phyloP scores from a whole-genome alignment of 2,888 invertebrate species.

The Catocala sponsa region DNA sequence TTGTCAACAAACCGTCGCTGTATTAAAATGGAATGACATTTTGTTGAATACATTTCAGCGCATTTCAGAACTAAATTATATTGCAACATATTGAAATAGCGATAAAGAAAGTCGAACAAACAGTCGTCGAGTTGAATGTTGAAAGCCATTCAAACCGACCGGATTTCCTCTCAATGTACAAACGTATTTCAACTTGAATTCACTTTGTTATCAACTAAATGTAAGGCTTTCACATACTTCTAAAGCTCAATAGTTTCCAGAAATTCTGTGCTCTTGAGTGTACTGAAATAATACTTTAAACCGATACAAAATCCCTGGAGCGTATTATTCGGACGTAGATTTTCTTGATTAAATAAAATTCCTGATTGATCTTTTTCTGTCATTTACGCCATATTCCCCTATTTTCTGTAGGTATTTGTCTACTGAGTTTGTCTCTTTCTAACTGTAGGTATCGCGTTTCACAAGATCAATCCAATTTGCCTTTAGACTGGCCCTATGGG shows the following conservation, averaged over 20 bases:
- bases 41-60: constrained; percentile 11
- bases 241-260: constrained; percentile 32
- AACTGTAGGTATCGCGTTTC: too few species aligned
- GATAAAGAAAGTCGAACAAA: constrained; percentile 50
- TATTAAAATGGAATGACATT: constrained; percentile 1
- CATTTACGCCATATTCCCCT: too few species aligned
- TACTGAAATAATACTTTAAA: neutral
- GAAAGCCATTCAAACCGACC: constrained; percentile 60
- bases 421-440: too few species aligned
- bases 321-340: too few species aligned
- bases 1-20: neutral
- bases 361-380: too few species aligned
- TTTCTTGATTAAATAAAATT: too few species aligned
- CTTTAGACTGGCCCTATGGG: too few species aligned
- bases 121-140: constrained; percentile 45
- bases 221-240: constrained; percentile 35
- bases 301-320: too few species aligned
- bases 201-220: constrained; percentile 57
- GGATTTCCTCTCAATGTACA: constrained; percentile 58
- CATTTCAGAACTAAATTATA: constrained; percentile 28
- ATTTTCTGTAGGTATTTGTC: too few species aligned
- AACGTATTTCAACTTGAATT: constrained; percentile 60
- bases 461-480: too few species aligned
- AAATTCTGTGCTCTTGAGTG: constrained; percentile 8
- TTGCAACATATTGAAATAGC: constrained; percentile 37